Evolutionary conservation across 2,888 invertebrate genomes (phyloP).

Genomic region (Nomada fabriciana): DNA sequence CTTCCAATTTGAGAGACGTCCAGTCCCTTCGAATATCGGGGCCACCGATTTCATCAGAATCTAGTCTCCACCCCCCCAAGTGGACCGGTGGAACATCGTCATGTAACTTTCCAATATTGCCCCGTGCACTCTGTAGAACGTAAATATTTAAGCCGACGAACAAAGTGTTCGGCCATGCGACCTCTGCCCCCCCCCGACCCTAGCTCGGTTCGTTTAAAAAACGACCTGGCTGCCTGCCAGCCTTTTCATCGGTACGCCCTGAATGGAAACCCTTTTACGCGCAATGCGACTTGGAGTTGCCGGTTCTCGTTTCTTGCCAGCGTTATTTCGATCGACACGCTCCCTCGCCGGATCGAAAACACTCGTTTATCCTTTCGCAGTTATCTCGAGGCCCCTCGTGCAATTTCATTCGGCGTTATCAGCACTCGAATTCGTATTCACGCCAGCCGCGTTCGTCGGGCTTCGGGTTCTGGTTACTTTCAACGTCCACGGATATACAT

Average conservation of each 20-base stretch:
- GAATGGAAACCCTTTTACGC: conserved; percentile 21
- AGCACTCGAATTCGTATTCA: conserved; percentile 25
- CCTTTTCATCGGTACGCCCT: neutral
- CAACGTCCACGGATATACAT: neutral
- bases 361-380: neutral
- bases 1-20: neutral
- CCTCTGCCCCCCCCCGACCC: neutral
- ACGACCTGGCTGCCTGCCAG: neutral
- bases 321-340: conserved; percentile 13
- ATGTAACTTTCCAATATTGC: neutral
- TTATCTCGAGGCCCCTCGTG: neutral
- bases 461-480: conserved; percentile 32
- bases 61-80: neutral
- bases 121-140: conserved; percentile 49
- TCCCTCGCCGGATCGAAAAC: conserved; percentile 12
- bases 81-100: neutral
- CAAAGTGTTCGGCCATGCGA: neutral
- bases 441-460: neutral
- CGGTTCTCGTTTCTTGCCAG: neutral
- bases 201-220: neutral
- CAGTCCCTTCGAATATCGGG: neutral
- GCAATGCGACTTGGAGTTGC: neutral
- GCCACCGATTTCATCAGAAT: conserved; percentile 5
- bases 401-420: conserved; percentile 33
- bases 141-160: conserved; percentile 14